phyloP scores from a whole-genome alignment of 2,888 invertebrate species.

The Acronicta leporina region DNA sequence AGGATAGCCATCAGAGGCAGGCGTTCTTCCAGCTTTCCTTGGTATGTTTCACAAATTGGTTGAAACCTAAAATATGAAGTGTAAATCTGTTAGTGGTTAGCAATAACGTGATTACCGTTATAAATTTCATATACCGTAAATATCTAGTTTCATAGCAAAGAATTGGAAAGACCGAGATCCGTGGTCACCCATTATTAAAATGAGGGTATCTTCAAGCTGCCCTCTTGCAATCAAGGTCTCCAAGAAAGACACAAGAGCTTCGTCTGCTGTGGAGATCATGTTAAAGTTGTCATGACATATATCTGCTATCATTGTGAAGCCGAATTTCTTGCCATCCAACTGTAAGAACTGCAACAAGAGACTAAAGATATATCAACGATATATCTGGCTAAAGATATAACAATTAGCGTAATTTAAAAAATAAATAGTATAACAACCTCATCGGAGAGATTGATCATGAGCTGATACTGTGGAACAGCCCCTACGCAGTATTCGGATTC shows the following conservation, averaged over 20 bases:
- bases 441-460: slow-evolving; percentile 84
- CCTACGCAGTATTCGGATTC: slow-evolving; percentile 86
- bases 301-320: slow-evolving; percentile 96
- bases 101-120: background rate
- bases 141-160: background rate
- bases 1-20: slow-evolving; percentile 95
- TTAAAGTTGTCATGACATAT: slow-evolving; percentile 96
- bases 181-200: slow-evolving; percentile 98
- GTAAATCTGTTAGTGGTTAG: background rate
- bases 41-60: slow-evolving; percentile 93
- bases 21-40: slow-evolving; percentile 97
- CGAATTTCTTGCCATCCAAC: slow-evolving; percentile 90
- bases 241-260: slow-evolving; percentile 91
- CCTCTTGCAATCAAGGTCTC: slow-evolving; percentile 85
- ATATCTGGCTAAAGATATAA: background rate
- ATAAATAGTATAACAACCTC: slow-evolving; percentile 82
- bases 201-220: slow-evolving; percentile 93
- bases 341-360: slow-evolving; percentile 67
- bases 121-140: background rate
- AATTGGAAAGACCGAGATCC: slow-evolving; percentile 92
- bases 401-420: background rate
- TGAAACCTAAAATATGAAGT: slow-evolving; percentile 91
- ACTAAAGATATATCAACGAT: no score
- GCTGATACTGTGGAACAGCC: slow-evolving; percentile 71
- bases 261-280: slow-evolving; percentile 93